Percentiles rank a stretch among this genome's conserved stretches.
phyloP scores from a whole-genome alignment of 2,113 vertebrate genomes.

The Ptyas mucosa region DNA sequence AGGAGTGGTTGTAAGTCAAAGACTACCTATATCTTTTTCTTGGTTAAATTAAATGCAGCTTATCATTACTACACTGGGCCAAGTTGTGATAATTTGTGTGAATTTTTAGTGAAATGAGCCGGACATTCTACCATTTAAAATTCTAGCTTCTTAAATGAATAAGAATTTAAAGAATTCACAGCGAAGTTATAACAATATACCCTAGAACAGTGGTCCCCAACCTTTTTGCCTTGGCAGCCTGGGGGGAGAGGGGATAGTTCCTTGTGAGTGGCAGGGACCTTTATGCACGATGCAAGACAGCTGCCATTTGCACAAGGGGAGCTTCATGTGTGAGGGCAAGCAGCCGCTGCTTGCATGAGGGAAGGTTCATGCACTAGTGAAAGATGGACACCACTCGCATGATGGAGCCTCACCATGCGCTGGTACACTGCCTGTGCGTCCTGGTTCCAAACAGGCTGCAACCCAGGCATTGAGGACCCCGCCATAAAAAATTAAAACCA shows the following conservation, averaged over 20 bases:
- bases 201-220: neutral
- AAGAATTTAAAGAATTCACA: neutral
- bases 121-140: neutral
- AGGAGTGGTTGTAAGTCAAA: neutral
- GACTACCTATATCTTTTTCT: neutral
- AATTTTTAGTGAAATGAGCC: neutral
- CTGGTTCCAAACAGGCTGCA: neutral
- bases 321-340: no score
- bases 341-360: no score
- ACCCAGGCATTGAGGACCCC: neutral
- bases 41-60: neutral
- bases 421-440: neutral
- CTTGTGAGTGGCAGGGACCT: neutral
- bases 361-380: no score
- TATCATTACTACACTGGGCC: neutral
- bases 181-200: neutral
- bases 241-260: no score
- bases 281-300: neutral
- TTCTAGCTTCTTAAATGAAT: neutral
- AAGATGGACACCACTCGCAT: neutral
- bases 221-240: neutral
- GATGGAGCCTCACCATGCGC: neutral
- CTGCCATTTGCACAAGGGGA: no score
- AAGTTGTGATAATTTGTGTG: neutral
- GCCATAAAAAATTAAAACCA: neutral